Evolutionary conservation across 2,797 vertebrate species (phyloP), one percentile per base, ranked within the genome.

Genomic region (Tarsius wallacei): DNA sequence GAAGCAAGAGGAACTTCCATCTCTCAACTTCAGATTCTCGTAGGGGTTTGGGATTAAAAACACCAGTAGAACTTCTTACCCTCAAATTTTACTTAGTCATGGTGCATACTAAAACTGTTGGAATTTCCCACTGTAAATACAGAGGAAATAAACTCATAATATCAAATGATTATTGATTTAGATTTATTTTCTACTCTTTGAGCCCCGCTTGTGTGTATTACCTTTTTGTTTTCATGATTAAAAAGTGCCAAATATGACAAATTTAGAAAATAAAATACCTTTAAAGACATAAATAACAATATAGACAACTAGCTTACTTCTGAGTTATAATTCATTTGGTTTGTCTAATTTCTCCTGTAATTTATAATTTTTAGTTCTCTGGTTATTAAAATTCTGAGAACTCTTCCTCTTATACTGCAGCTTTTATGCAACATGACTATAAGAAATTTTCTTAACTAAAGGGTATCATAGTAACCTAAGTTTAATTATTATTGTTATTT

Each of bases 381-480:
- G 17, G 28, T 85, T 95, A 95, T 61, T 90, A 91, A 92, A 81
- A 86, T 90, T 74, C 22, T 92, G 36, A 84, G 71, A 70, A 85
- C 12, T 86, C 64, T 88, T 91, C 63, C 57, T 87, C 33, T 93
- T 66, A 5, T 77, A 33, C n/a, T 83, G 6, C 33, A 93, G 80
- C 5, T 92, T 93, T 90, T 90, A 33, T 78, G 90, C 59, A 73
- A 51, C 51, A 84, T 76, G 36, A 71, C n/a, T 80, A 0, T 47
- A 87, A 84, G 21, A 80, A 81, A 19, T 90, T 81, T 76, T 91
- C 66, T 90, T 77, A 81, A 93, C 15, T 87, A 82, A 82, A 91
- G 6, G n/a, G 13, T 57, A 78, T 42, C 8, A 51, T n/a, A 1
- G 55, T 28, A 85, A 86, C 14, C 42, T 21, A 93, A 31, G 19